Base-by-base conservation (phyloP, 2,113 vertebrate genomes). In the Ascaphus truei region DNA sequence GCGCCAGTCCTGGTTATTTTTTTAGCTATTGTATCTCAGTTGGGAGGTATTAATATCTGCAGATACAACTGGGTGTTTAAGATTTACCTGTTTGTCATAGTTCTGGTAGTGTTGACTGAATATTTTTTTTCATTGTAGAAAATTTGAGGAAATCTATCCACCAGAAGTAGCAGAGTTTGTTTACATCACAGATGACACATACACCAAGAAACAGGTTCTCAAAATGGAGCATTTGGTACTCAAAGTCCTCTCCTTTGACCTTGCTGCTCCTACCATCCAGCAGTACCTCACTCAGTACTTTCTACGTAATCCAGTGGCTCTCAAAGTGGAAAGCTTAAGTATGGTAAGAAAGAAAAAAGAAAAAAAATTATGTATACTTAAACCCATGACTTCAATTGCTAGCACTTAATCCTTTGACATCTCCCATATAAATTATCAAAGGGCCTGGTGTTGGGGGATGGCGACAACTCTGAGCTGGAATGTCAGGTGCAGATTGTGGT, bases 91-190 rank as follows among this genome's bases (percentile, higher is more conserved):
- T 27, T 52, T 72, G 18, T 29, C 51, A 68, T 71, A 25, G 16
- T 48, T 29, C 11, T 59, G n/a, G n/a, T n/a, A n/a, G n/a, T n/a
- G n/a, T n/a, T n/a, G n/a, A n/a, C n/a, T n/a, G 47, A 39, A 2
- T 30, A 12, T 15, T 60, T 65, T 0, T 78, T 83, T 71, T 53
- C 83, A 47, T 36, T 77, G 26, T 75, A 99, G 98, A 41, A 99
- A 99, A 75, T 99, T 99, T 85, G 98, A 99, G 74, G 98, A 99
- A 80, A 99, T 99, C 80, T 99, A 99, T 72, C 96, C 97, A 33
- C 98, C 98, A 6, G 96, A 99, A 87, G 96, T 99, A 73, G 89
- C 95, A 0, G 98, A 99, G 74, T 99, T 99, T 76, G 98, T 99
- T 34, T 99, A 98, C 85, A 99, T 99, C 82, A 99, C 98, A 31